Base-by-base conservation (phyloP, 2,888 invertebrate genomes). In the Anagyrus pseudococci region DNA sequence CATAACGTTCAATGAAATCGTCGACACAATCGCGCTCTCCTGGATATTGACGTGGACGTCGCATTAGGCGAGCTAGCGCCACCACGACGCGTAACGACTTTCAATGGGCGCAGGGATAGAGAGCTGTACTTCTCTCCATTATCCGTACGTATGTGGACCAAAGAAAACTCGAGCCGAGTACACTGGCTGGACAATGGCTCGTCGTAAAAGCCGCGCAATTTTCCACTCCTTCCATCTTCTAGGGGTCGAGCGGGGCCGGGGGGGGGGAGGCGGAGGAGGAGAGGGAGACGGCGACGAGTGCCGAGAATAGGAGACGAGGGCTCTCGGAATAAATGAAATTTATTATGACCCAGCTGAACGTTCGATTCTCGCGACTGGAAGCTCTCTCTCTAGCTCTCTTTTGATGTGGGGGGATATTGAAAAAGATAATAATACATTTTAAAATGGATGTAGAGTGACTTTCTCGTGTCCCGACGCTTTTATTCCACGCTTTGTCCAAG, bases 31-130 rank as follows among this genome's bases (percentile, higher is more conserved):
- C 17, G 22, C 1, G 26, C 6, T 4, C 26, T 20, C 17, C 33
- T 50, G 17, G 17, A 46, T 59, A 59, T 59, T 47, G 59, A 59
- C 59, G 53, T 46, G 50, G 62, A 43, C 62, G 55, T 56, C 64
- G 26, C 53, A 53, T 59, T 59, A 59, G 59, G 41, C 29, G 53
- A 17, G 15, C n/a, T n/a, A n/a, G n/a, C n/a, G n/a, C n/a, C n/a
- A 10, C 67, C 68, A 66, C 71, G 66, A 69, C 69, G 64, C 67
- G 68, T 71, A 73, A 73, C 72, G 72, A 72, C 72, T 74, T 74
- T 72, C 73, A 72, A 72, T 74, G 72, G 68, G 63, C 66, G 70
- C 68, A n/a, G n/a, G n/a, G n/a, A n/a, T n/a, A n/a, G n/a, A n/a
- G n/a, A n/a, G n/a, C n/a, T n/a, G n/a, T n/a, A n/a, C n/a, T n/a